phyloP scores from a whole-genome alignment of 2,888 invertebrate genomes.

The Lochmaea capreae region DNA sequence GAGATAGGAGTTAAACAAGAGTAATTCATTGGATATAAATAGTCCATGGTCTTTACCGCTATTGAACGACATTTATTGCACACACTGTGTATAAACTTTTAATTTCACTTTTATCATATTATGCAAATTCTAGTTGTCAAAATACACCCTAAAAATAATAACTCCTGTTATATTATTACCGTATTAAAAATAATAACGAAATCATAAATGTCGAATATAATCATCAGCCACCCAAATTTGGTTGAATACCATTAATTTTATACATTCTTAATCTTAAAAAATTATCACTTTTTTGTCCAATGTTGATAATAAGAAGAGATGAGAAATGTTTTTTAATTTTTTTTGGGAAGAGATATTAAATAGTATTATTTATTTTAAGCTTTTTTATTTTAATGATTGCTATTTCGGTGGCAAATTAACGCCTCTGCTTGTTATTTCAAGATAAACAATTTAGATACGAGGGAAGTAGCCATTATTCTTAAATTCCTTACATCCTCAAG shows the following conservation, averaged over 20 bases:
- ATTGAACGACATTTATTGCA: background rate
- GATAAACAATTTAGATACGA: background rate
- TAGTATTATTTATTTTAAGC: background rate
- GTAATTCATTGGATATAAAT: too few relatives aligned
- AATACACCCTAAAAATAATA: slow-evolving; percentile 33
- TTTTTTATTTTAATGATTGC: background rate
- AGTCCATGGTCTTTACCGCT: too few relatives aligned
- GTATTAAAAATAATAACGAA: slow-evolving; percentile 42
- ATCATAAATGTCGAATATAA: slow-evolving; percentile 41
- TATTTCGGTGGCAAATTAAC: slow-evolving; percentile 12
- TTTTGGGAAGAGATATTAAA: background rate
- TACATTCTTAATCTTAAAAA: slow-evolving; percentile 40
- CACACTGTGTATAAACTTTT: background rate
- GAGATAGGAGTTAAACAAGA: too few relatives aligned
- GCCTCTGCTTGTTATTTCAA: slow-evolving; percentile 1
- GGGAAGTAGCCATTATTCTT: background rate
- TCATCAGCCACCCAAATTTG: slow-evolving; percentile 40
- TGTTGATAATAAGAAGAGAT: slow-evolving; percentile 12
- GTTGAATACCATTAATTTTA: slow-evolving; percentile 37
- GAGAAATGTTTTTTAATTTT: slow-evolving; percentile 12
- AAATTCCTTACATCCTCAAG: background rate
- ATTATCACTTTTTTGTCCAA: slow-evolving; percentile 38
- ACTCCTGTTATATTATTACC: slow-evolving; percentile 23
- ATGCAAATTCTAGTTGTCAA: slow-evolving; percentile 34
- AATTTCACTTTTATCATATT: slow-evolving; percentile 19